These are phyloP conservation scores for Apostichopus japonicus DNA, from an alignment of 35 echinoderm and acorn worm genomes.

Conservation along the genomic window DNA sequence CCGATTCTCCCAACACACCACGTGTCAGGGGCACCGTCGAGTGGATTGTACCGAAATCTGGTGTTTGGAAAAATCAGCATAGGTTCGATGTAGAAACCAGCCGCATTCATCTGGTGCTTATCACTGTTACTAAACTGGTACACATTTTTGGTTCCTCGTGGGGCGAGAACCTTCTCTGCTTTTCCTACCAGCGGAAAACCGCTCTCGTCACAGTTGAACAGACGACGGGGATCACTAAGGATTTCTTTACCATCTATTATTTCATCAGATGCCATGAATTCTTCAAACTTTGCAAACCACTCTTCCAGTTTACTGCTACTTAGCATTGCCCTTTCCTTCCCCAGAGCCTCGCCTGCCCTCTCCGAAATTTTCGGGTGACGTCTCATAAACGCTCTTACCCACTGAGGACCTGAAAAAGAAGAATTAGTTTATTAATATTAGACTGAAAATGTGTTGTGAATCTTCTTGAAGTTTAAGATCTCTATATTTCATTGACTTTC, in stretches of 20 bases:
- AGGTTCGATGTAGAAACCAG: constrained; percentile 13
- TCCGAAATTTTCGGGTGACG: too few species aligned
- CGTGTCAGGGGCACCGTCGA: constrained; percentile 1
- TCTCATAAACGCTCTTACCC: too few species aligned
- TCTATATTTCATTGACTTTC: too few species aligned
- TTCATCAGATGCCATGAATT: background rate
- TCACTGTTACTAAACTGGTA: background rate
- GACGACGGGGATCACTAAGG: background rate
- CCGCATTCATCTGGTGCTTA: constrained; percentile 42
- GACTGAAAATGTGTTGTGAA: too few species aligned
- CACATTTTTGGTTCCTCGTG: background rate
- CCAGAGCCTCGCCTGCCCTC: background rate
- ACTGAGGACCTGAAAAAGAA: too few species aligned
- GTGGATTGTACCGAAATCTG: constrained; percentile 28
- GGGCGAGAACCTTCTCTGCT: constrained; percentile 1
- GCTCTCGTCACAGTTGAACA: constrained; percentile 45
- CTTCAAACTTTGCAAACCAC: background rate
- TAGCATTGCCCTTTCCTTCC: background rate
- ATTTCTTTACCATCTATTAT: background rate
- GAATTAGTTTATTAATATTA: too few species aligned
- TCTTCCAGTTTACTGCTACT: background rate
- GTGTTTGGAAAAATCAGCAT: constrained; percentile 36
- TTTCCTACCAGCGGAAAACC: constrained; percentile 23
- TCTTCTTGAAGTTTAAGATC: too few species aligned
- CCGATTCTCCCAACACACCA: background rate